Conservation (phyloP, 35 echinoderm and acorn worm species). For the Eucidaris tribuloides region DNA sequence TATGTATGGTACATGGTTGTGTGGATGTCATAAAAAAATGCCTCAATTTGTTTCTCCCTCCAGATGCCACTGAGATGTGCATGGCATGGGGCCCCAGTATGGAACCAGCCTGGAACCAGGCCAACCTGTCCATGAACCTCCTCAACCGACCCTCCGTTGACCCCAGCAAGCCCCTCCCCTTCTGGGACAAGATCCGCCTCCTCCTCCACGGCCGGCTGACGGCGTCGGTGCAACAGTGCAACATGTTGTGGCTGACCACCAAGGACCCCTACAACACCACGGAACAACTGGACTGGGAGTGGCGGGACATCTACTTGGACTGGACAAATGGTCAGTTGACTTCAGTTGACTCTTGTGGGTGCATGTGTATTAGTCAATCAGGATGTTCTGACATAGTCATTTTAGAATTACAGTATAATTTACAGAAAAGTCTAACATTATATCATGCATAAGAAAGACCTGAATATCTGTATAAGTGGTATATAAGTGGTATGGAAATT, state of each 20-base stretch:
- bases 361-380: too few relatives aligned
- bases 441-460: too few relatives aligned
- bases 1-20: too few relatives aligned
- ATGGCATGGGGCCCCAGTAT: constrained; percentile 78
- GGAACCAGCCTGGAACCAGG: constrained; percentile 78
- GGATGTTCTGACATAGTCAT: too few relatives aligned
- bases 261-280: constrained; percentile 85
- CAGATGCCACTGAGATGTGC: constrained; percentile 79
- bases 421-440: too few relatives aligned
- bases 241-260: constrained; percentile 78
- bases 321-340: constrained; percentile 96
- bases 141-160: constrained; percentile 87
- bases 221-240: constrained; percentile 65
- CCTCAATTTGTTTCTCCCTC: too few relatives aligned
- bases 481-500: too few relatives aligned
- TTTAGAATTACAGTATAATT: too few relatives aligned
- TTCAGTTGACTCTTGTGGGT: too few relatives aligned
- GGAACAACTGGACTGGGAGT: constrained; percentile 92
- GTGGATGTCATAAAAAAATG: too few relatives aligned
- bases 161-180: constrained; percentile 76
- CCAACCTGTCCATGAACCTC: constrained; percentile 66
- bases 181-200: constrained; percentile 95
- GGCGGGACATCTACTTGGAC: constrained; percentile 80
- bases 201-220: constrained; percentile 87
- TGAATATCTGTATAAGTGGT: too few relatives aligned